Evolutionary conservation across 2,797 vertebrate genomes (phyloP), one percentile per base, ranked within the genome.

Genomic region (Fundulus diaphanus): DNA sequence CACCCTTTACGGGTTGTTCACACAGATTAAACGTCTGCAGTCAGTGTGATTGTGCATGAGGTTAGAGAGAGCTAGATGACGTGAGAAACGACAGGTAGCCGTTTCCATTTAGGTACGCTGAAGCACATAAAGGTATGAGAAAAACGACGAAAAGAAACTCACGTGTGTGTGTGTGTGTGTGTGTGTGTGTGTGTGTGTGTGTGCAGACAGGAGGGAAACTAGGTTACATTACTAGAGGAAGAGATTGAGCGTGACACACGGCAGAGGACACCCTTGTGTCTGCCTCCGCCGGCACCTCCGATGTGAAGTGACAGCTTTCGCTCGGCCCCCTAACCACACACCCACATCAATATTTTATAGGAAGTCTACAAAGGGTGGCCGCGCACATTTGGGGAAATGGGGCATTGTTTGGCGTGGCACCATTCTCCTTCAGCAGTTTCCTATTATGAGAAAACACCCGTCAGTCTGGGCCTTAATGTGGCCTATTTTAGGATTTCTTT

Each of bases 151-250:
- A 24, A 15, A 65, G 22, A 65, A 13, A 40, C 24, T 24, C 22
- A 65, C 1, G 22, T 24, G 37, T 24, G 13, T 70, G 13, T 70
- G 44, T 72, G 40, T 48, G 49, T 70, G n/a, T 49, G 73, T n/a
- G 3, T 69, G 46, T 22, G n/a, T n/a, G 8, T 70, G 46, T 76
- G 40, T 68, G 54, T 49, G 52, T 74, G 27, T 56, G 76, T 56
- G 76, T 72, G 48, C 20, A 51, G 56, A 57, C 67, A 78, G 44
- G 9, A 48, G 72, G 46, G 54, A 90, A 92, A 89, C 71, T 91
- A 88, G 92, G 90, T 91, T 92, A 93, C 0, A 76, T 84, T 91
- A 91, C 85, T 79, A 77, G 70, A 84, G 92, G 88, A 88, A 78
- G 81, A 84, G 83, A 90, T 80, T 80, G 81, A 71, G 67, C 72